These are phyloP conservation scores for Nesidiocoris tenuis DNA, from an alignment of 2,888 invertebrate genomes.

Conservation along the genomic window DNA sequence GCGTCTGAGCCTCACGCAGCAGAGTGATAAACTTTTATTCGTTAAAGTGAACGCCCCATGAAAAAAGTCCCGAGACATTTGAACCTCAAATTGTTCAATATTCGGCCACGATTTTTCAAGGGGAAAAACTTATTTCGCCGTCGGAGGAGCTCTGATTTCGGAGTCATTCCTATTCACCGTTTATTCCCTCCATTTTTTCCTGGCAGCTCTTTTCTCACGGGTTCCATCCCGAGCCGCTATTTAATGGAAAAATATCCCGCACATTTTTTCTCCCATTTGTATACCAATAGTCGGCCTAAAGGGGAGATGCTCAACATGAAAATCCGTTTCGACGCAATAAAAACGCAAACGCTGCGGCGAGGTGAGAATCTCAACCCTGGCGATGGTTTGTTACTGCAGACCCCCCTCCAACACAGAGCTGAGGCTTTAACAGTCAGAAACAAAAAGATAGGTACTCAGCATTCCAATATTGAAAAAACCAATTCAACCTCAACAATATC, in stretches of 20 bases:
- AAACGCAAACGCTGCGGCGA: neutral
- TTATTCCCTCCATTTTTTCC: conserved; percentile 15
- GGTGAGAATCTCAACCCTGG: neutral
- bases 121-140: conserved; percentile 11
- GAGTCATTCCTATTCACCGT: conserved; percentile 22
- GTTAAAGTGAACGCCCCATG: too few species aligned
- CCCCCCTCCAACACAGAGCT: too few species aligned
- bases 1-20: too few species aligned
- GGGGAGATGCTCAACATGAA: neutral
- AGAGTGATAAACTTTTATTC: too few species aligned
- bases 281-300: conserved; percentile 11
- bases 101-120: neutral
- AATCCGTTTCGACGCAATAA: conserved; percentile 9
- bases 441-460: too few species aligned
- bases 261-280: conserved; percentile 24
- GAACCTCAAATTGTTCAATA: neutral
- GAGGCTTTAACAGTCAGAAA: too few species aligned
- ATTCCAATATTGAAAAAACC: too few species aligned
- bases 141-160: neutral
- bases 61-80: neutral
- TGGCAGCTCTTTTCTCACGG: neutral
- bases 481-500: too few species aligned
- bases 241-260: conserved; percentile 16
- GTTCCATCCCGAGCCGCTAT: neutral
- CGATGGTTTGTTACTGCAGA: too few species aligned